Evolutionary conservation across 2,113 vertebrate genomes (phyloP), one percentile per base, ranked within the genome.

Genomic region (Proteles cristata): DNA sequence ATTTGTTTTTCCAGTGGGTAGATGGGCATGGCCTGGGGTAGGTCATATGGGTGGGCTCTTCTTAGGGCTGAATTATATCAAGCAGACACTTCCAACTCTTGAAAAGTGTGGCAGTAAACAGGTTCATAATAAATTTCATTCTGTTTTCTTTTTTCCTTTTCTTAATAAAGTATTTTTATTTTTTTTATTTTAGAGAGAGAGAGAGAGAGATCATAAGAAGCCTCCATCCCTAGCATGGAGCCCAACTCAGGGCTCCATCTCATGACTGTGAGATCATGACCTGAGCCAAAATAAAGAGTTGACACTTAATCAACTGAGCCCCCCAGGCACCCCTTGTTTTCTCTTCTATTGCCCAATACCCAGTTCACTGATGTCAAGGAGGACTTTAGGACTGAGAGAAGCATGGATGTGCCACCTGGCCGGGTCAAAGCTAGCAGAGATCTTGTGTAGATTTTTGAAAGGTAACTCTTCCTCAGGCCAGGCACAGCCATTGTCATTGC

Each of bases 1-100:
- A 81, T 66, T 68, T 94, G 55, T 68, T 97, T 86, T 61, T 97
- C 94, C 28, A 76, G 2, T 26, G 21, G 17, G 17, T 69, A 90
- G 33, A 96, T 80, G 63, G 90, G 61, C 31, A 43, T 12, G 74
- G 84, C 69, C 68, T 55, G 39, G 50, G 92, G 35, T 65, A 84
- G 45, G 33, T 90, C 71, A 61, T 39, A 21, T 31, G 58, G 63
- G 48, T 91, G 35, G 48, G 19, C 14, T 74, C 68, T 94, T 74
- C 58, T 69, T 31, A n/a, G 79, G 28, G 26, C 25, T 63, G 28
- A 39, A 2, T 85, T 94, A 81, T 43, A 4, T 92, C 69, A 90
- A 97, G 17, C 74, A 82, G 10, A 39, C 15, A 94, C 92, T 89
- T 96, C 31, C 63, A 89, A 80, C 8, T 87, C 17, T 55, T 82